phyloP scores from a whole-genome alignment of 1,140 invertebrate genomes.

The Brachionus manjavacas region DNA sequence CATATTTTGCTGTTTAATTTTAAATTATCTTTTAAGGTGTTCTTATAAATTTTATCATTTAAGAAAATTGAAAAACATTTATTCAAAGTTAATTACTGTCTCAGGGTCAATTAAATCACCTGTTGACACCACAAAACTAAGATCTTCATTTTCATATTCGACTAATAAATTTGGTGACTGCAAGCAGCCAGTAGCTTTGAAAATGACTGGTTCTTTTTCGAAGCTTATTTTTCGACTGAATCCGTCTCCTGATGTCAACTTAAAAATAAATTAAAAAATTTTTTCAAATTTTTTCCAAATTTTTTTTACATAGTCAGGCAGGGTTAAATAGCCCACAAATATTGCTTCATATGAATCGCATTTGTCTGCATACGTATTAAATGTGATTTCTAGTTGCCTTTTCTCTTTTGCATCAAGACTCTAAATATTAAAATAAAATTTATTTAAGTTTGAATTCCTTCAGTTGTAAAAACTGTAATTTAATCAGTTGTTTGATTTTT shows the following conservation, averaged over 20 bases:
- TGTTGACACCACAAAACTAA: not conserved
- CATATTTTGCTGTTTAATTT: not conserved
- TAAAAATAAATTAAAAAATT: not conserved
- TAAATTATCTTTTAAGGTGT: not conserved
- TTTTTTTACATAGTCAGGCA: not conserved
- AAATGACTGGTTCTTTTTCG: conserved; percentile 8
- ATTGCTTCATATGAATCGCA: conserved; percentile 4
- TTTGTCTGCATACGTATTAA: not conserved
- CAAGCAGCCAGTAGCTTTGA: conserved; percentile 14
- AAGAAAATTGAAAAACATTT: not conserved
- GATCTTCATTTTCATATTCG: conserved; percentile 33
- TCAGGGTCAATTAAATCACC: conserved; percentile 10
- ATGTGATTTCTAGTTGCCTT: not conserved
- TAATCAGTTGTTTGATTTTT: not conserved
- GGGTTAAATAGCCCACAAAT: conserved; percentile 12
- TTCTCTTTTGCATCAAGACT: not conserved
- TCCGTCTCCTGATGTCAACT: not conserved
- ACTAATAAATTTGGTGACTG: not conserved
- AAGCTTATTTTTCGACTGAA: conserved; percentile 10
- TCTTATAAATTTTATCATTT: not conserved
- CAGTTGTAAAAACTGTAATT: too few relatives aligned
- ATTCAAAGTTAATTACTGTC: not conserved
- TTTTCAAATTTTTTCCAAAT: not conserved
- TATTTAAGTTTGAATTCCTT: not conserved
- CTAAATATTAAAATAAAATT: not conserved